These are phyloP conservation scores for Gavialis gangeticus DNA, from an alignment of 2,113 vertebrate genomes.

Conservation along the genomic window DNA sequence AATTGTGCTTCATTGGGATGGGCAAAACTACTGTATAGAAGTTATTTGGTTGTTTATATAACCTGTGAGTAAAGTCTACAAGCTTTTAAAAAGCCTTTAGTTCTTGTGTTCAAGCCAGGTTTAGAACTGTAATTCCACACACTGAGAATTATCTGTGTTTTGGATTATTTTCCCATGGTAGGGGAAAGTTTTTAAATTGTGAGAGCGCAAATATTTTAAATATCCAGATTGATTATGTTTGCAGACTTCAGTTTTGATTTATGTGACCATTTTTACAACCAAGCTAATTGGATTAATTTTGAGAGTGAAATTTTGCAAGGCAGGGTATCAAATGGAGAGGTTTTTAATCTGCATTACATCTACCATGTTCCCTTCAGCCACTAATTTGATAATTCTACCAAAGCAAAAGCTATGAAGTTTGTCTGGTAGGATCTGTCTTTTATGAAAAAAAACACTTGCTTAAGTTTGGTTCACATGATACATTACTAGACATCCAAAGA, in stretches of 20 bases:
- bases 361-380: constrained; percentile 3
- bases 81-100: neutral
- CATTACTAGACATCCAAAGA: constrained; percentile 41
- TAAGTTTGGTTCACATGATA: constrained; percentile 59
- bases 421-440: constrained; percentile 15
- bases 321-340: constrained; percentile 26
- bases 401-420: constrained; percentile 46
- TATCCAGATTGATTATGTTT: constrained; percentile 18
- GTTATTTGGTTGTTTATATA: neutral
- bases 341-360: constrained; percentile 28
- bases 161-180: constrained; percentile 25
- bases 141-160: constrained; percentile 24
- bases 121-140: neutral
- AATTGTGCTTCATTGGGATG: neutral
- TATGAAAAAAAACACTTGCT: constrained; percentile 30
- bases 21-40: neutral
- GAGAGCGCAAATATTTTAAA: neutral
- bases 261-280: constrained; percentile 37
- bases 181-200: neutral
- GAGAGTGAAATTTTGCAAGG: constrained; percentile 18
- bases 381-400: constrained; percentile 27
- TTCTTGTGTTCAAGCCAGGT: neutral
- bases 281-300: constrained; percentile 34
- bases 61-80: neutral
- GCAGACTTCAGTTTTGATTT: constrained; percentile 34